Evolutionary conservation across 2,888 invertebrate species (phyloP).

Genomic region (Dysmachus trigonus): DNA sequence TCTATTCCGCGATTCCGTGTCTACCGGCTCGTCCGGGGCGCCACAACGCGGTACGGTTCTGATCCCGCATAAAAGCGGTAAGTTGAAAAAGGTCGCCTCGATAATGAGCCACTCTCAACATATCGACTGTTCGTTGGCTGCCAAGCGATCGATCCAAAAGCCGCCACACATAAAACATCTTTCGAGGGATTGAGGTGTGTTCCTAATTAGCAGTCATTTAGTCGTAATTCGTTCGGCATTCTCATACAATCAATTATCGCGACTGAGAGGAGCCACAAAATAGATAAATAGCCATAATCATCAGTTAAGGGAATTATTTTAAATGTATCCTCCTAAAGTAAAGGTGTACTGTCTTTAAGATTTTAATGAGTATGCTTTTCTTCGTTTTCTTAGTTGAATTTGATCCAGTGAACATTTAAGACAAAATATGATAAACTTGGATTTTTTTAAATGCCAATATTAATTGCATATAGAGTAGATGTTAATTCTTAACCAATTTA

Average conservation of each 20-base stretch:
- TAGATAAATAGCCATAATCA: not conserved
- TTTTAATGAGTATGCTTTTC: not conserved
- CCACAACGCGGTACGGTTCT: not conserved
- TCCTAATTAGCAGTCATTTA: slow-evolving; percentile 32
- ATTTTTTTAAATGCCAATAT: too few species aligned
- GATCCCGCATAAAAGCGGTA: not conserved
- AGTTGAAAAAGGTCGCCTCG: slow-evolving; percentile 7
- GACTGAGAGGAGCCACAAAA: not conserved
- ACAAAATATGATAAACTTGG: too few species aligned
- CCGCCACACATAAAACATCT: not conserved
- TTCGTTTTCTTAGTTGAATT: too few species aligned
- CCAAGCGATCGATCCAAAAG: not conserved
- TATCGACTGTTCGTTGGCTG: not conserved
- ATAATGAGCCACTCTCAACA: not conserved
- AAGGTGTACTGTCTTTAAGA: not conserved
- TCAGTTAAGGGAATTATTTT: not conserved
- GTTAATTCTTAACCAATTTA: too few species aligned
- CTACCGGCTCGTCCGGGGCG: not conserved
- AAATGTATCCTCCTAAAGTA: not conserved
- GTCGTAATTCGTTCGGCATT: not conserved
- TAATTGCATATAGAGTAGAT: too few species aligned
- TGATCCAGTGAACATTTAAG: too few species aligned
- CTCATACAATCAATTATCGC: slow-evolving; percentile 7
- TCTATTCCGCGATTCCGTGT: not conserved
- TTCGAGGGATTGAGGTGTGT: slow-evolving; percentile 1